phyloP scores from a whole-genome alignment of 2,113 vertebrate genomes.

The Carettochelys insculpta region DNA sequence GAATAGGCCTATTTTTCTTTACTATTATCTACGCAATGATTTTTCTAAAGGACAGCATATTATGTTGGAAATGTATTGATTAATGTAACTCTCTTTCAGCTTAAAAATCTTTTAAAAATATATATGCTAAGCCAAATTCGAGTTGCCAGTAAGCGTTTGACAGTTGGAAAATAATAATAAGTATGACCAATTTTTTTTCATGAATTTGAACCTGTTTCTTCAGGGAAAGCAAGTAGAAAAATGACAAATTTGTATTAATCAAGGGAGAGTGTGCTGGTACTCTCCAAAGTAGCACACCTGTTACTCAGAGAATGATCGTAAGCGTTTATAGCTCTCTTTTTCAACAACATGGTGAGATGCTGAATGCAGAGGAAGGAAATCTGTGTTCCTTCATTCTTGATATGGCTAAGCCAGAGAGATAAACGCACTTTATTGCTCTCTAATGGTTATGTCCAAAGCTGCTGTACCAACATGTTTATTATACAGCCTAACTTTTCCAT shows the following conservation, averaged over 20 bases:
- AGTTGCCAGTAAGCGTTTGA: background rate
- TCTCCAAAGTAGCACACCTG: background rate
- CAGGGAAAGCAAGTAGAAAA: background rate
- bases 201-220: background rate
- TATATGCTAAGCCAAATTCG: background rate
- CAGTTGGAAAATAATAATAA: background rate
- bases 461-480: background rate
- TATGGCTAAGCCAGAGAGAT: background rate
- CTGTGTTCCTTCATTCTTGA: background rate
- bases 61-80: fast-evolving
- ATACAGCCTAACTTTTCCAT: background rate
- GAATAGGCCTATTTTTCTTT: background rate
- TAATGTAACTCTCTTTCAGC: fast-evolving
- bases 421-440: background rate
- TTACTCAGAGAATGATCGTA: background rate
- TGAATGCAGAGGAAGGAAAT: background rate
- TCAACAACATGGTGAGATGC: background rate
- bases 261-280: background rate
- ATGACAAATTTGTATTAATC: background rate
- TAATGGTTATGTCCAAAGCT: background rate
- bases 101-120: fast-evolving
- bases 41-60: background rate
- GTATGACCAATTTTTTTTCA: background rate
- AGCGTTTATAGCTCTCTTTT: background rate
- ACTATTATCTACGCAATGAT: background rate